Evolutionary conservation across 2,113 vertebrate species (phyloP), one percentile per base, ranked within the genome.

Genomic region (Ursus arctos): DNA sequence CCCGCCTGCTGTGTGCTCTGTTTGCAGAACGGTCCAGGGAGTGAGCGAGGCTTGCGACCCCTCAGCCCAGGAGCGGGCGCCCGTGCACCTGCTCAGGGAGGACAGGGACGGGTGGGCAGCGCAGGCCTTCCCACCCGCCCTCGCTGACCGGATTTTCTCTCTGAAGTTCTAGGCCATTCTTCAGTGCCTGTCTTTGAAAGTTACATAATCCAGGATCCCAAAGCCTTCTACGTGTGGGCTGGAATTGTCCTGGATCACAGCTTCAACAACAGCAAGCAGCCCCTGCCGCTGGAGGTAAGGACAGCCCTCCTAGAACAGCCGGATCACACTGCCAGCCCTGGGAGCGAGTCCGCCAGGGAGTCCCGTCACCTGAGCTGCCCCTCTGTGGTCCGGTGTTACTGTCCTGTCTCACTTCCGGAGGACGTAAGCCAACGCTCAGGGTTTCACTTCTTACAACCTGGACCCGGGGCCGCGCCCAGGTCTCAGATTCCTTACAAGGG

Each of bases 201-300:
- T 10, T 99, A 98, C 3, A 96, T 99, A 95, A 99, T 97, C 96
- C 98, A 98, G 9, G 99, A 99, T 98, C 99, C 99, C n/a, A 96
- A 80, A 76, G 99, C 99, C 0, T 98, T 98, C 91, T 98, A 97
- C 0, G 88, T 99, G 14, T 96, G 99, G 98, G 99, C 99, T 0
- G 99, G 99, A 0, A 88, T 99, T 14, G 99, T 99, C 92, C 99
- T 99, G 95, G 98, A 99, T 53, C 99, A 99, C 92, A 88, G 0
- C n/a, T 99, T 99, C 98, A 98, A 82, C 2, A 98, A 98, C 36
- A 98, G 98, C 36, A 96, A 98, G 0, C 99, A 99, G 53, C 98
- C 99, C 0, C 98, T 99, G 94, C 99, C 99, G 7, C 98, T 99
- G 4, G 98, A 99, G 99, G 99, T 99, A 97, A 98, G 94, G 88